Evolutionary conservation across 2,113 vertebrate species (phyloP), one percentile per base, ranked within the genome.

Genomic region (Lepus americanus): DNA sequence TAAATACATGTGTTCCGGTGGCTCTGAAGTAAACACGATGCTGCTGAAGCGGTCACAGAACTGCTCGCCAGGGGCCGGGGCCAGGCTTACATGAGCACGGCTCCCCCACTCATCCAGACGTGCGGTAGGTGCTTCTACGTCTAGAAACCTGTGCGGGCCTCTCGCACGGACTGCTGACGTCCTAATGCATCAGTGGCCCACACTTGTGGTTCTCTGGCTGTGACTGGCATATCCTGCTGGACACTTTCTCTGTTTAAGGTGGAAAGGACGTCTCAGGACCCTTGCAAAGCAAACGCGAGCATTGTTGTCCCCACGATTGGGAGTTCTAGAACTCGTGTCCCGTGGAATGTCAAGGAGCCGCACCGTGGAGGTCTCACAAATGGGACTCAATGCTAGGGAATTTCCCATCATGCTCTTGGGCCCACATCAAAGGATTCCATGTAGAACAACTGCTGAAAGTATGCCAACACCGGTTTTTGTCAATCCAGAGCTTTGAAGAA

Each of bases 381-480:
- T 20, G 14, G 6, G 25, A 33, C 0, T 3, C 8, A 1, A 10
- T 2, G n/a, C 66, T 16, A 3, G 22, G 39, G 59, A 49, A 4
- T 22, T 44, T 29, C 59, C 73, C 44, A 19, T 23, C 66, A 59
- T 33, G 25, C 25, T 12, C 7, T 16, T 16, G n/a, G 81, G 44
- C 27, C 64, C 22, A 1, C 0, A 2, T 10, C 55, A 29, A 66
- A 44, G 22, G 3, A 20, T 2, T 19, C 33, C 20, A 0, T 1
- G 76, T 7, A 22, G 16, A 31, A 59, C 12, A 16, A 4, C 0
- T 31, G 36, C 16, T 8, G 1, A 9, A 11, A 9, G 1, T n/a
- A 22, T 1, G 20, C 29, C 0, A 0, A 20, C 4, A 0, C 2
- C n/a, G 11, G 3, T 2, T 19, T n/a, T 29, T 6, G 2, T 6